Percentiles rank a stretch among this genome's conserved stretches.
Conservation (phyloP, 2,113 vertebrate species). For the Diadophis punctatus region DNA sequence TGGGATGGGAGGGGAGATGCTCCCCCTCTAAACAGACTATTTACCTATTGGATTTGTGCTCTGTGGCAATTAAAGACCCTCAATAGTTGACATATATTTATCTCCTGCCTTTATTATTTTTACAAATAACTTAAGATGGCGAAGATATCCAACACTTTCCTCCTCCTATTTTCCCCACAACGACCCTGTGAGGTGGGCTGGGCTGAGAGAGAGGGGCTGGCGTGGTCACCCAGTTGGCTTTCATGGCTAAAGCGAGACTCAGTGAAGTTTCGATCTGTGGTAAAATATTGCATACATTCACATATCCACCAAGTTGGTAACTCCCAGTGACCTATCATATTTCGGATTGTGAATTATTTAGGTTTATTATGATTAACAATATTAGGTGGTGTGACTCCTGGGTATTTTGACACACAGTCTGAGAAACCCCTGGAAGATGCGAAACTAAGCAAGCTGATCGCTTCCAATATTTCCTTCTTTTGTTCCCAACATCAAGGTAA, state of each 20-base stretch:
- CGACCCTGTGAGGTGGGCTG: too few relatives aligned
- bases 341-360: background rate
- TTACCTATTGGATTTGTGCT: background rate
- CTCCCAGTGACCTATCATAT: background rate
- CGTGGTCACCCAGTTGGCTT: too few relatives aligned
- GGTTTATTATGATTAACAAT: background rate
- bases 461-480: background rate
- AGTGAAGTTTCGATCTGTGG: background rate
- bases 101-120: too few relatives aligned
- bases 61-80: background rate
- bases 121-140: too few relatives aligned
- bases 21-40: background rate
- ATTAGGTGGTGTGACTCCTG: background rate
- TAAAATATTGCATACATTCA: background rate
- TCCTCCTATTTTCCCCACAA: too few relatives aligned
- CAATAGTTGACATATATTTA: background rate
- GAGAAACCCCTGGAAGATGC: background rate
- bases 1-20: background rate
- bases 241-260: too few relatives aligned
- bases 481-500: background rate
- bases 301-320: background rate
- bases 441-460: background rate
- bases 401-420: background rate
- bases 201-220: too few relatives aligned
- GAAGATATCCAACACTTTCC: too few relatives aligned